phyloP scores from a whole-genome alignment of 1,140 invertebrate genomes.

The Drosophila arizonae region DNA sequence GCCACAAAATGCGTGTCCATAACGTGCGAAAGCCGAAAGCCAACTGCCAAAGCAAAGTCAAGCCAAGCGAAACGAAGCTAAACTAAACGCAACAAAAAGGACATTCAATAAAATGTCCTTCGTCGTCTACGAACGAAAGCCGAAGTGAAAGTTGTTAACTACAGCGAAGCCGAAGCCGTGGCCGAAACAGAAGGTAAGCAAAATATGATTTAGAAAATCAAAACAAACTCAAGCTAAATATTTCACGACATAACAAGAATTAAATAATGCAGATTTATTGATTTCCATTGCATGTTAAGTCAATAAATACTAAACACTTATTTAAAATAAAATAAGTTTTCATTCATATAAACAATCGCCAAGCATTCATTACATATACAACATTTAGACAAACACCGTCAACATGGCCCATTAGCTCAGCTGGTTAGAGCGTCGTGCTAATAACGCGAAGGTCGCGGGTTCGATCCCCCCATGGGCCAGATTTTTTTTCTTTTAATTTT shows the following conservation, averaged over 20 bases:
- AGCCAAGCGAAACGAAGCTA: slow-evolving; percentile 37
- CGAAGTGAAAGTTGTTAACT: slow-evolving; percentile 30
- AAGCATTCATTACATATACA: not conserved
- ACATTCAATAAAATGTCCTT: slow-evolving; percentile 46
- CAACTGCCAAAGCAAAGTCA: slow-evolving; percentile 47
- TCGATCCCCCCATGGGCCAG: slow-evolving; percentile 84
- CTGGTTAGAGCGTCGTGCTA: slow-evolving; percentile 85
- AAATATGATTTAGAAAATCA: slow-evolving; percentile 10
- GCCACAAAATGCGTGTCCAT: slow-evolving; percentile 39
- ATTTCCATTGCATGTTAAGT: slow-evolving; percentile 10
- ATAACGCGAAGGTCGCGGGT: slow-evolving; percentile 86
- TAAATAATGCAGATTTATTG: slow-evolving; percentile 1
- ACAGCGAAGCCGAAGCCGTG: slow-evolving; percentile 3
- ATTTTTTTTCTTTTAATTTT: not conserved
- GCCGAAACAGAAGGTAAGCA: not conserved
- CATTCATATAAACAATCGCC: not conserved
- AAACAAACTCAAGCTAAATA: not conserved
- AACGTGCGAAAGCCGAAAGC: slow-evolving; percentile 68
- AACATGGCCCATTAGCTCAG: slow-evolving; percentile 83
- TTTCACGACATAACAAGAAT: not conserved
- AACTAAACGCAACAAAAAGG: slow-evolving; percentile 46
- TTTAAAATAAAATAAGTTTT: not conserved
- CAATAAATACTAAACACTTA: not conserved
- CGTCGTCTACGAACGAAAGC: slow-evolving; percentile 30
- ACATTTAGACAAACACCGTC: not conserved